A percentile compares a stretch with the other conserved stretches of the same genome.
Conservation (phyloP, 2,113 vertebrate species). For the Corythornis cristatus region DNA sequence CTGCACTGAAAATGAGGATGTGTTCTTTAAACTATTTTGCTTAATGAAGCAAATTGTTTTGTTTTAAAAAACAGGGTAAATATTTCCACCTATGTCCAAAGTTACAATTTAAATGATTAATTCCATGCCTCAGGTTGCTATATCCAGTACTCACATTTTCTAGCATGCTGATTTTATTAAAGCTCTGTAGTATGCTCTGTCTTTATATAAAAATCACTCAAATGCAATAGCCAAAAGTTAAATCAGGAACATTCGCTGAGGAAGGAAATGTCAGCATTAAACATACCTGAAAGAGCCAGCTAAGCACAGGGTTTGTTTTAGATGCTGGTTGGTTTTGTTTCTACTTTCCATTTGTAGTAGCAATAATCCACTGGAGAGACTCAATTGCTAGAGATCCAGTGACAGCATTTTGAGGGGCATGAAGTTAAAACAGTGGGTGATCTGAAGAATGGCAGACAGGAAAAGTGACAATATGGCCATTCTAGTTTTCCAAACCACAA, state of each 20-base stretch:
- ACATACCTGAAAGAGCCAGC: not conserved
- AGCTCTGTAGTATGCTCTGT: not conserved
- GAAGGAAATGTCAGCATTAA: not conserved
- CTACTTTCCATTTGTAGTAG: not conserved
- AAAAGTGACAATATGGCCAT: not conserved
- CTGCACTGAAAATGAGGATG: not conserved
- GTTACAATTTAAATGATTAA: not conserved
- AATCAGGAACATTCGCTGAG: not conserved
- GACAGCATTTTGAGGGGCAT: not conserved
- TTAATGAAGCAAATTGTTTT: not conserved
- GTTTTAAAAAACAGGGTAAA: not conserved
- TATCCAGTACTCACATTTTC: not conserved
- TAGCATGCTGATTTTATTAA: not conserved
- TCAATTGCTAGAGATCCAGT: not conserved
- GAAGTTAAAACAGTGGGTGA: not conserved
- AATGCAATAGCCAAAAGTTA: not conserved
- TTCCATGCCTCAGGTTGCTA: not conserved
- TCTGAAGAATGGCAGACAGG: not conserved
- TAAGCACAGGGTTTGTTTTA: not conserved
- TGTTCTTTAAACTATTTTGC: not conserved
- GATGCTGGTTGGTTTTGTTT: not conserved
- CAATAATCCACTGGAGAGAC: not conserved
- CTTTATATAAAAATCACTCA: not conserved
- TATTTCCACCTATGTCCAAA: not conserved
- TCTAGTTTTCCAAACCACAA: not conserved